Evolutionary conservation across 2,113 vertebrate species (phyloP).

Genomic region (Pipa parva): DNA sequence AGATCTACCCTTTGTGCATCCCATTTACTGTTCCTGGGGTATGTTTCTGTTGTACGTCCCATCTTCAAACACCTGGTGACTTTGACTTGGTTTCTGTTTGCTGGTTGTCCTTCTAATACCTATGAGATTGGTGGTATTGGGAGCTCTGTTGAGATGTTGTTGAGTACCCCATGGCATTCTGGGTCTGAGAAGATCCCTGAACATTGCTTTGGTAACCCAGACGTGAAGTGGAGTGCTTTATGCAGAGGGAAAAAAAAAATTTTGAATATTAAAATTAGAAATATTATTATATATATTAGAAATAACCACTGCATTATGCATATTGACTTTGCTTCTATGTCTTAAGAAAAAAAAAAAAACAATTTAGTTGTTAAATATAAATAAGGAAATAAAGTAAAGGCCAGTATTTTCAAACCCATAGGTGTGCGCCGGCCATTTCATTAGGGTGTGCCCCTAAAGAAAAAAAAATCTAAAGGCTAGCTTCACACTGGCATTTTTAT

Average conservation of each 20-base stretch:
- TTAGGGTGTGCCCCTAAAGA: too few relatives aligned
- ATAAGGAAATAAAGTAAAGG: too few relatives aligned
- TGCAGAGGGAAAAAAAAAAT: constrained; percentile 41
- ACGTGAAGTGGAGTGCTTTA: constrained; percentile 88
- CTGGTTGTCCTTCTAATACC: constrained; percentile 74
- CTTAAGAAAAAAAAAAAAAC: too few relatives aligned
- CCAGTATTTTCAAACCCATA: too few relatives aligned
- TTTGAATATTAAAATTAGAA: too few relatives aligned
- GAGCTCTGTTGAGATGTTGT: constrained; percentile 91
- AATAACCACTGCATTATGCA: too few relatives aligned
- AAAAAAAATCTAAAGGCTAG: too few relatives aligned
- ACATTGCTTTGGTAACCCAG: constrained; percentile 97
- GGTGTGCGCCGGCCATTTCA: too few relatives aligned
- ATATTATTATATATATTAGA: too few relatives aligned
- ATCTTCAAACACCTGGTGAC: constrained; percentile 67
- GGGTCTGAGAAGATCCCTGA: constrained; percentile 91
- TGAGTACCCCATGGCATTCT: constrained; percentile 90
- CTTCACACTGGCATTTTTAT: too few relatives aligned
- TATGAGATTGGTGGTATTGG: constrained; percentile 85
- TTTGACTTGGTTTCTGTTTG: constrained; percentile 46
- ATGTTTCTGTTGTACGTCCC: constrained; percentile 52
- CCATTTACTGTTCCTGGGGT: not conserved
- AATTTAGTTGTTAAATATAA: too few relatives aligned
- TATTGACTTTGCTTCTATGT: too few relatives aligned
- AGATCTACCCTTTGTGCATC: not conserved